These are phyloP conservation scores for Ovis canadensis DNA, from an alignment of 2,113 vertebrate species.

Conservation along the genomic window DNA sequence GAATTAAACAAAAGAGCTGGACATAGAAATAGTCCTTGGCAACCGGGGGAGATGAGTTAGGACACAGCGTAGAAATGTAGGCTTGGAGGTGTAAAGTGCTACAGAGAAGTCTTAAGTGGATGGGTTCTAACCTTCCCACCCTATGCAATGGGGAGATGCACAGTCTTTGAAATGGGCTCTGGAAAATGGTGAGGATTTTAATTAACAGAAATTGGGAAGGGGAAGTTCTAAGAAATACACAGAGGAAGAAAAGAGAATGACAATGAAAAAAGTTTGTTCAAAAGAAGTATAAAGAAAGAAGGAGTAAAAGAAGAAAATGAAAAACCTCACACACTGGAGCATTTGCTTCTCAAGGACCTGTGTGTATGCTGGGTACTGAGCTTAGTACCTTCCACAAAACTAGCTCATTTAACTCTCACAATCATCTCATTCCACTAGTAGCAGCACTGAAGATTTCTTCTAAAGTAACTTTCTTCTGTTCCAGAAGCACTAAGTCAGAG, in stretches of 20 bases:
- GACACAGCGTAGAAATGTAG: accelerated
- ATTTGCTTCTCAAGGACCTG: background rate
- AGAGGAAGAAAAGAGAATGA: background rate
- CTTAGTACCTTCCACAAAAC: background rate
- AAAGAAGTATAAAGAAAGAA: background rate
- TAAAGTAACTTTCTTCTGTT: background rate
- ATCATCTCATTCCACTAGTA: too few relatives aligned
- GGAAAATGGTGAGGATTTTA: background rate
- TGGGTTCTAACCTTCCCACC: background rate
- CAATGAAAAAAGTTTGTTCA: background rate
- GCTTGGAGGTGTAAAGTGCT: background rate
- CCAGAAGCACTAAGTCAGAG: background rate
- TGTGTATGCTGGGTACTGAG: background rate
- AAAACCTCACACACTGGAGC: background rate
- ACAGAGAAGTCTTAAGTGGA: background rate
- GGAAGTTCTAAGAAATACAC: background rate
- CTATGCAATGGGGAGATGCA: background rate
- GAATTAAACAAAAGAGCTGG: background rate
- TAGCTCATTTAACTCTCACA: background rate
- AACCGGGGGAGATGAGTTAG: background rate
- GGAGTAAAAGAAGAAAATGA: background rate
- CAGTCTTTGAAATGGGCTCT: background rate
- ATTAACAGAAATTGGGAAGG: background rate
- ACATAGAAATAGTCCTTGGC: background rate
- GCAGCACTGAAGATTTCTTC: background rate